These are phyloP conservation scores for Drosophila imparisetae DNA, from an alignment of 2,888 invertebrate genomes.

Conservation along the genomic window DNA sequence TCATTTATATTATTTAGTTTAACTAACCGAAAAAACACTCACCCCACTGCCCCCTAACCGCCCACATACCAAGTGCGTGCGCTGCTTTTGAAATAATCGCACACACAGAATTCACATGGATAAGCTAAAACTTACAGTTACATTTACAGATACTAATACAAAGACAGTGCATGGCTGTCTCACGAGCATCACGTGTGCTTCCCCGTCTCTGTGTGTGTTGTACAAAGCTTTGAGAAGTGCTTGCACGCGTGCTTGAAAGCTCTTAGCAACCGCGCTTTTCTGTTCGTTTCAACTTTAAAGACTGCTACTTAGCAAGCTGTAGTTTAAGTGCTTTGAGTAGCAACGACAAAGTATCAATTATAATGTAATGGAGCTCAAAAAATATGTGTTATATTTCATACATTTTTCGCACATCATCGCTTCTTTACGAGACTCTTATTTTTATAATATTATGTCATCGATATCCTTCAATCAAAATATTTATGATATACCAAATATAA, in stretches of 20 bases:
- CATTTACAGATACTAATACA: conserved; percentile 8
- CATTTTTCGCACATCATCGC: neutral
- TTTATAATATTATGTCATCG: neutral
- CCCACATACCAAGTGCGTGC: conserved; percentile 64
- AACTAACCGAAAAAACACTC: conserved; percentile 41
- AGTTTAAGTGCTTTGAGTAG: neutral
- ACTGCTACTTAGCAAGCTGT: neutral
- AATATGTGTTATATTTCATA: neutral
- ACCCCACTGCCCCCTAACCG: neutral
- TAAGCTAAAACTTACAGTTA: conserved; percentile 7
- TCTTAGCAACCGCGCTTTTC: conserved; percentile 14
- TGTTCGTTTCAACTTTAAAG: neutral
- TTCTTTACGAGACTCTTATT: neutral
- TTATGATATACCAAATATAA: neutral
- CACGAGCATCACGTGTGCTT: conserved; percentile 22
- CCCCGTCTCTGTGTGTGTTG: conserved; percentile 20
- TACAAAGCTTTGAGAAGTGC: conserved; percentile 28
- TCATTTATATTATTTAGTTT: conserved; percentile 77
- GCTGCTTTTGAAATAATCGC: conserved; percentile 49
- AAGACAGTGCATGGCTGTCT: neutral
- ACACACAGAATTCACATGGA: conserved; percentile 11
- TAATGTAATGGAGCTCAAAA: conserved; percentile 3
- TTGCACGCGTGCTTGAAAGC: conserved; percentile 43
- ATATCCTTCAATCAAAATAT: neutral
- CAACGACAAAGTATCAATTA: neutral